Conservation (phyloP, 1,140 invertebrate species). For the Mycetomoellerius zeteki region DNA sequence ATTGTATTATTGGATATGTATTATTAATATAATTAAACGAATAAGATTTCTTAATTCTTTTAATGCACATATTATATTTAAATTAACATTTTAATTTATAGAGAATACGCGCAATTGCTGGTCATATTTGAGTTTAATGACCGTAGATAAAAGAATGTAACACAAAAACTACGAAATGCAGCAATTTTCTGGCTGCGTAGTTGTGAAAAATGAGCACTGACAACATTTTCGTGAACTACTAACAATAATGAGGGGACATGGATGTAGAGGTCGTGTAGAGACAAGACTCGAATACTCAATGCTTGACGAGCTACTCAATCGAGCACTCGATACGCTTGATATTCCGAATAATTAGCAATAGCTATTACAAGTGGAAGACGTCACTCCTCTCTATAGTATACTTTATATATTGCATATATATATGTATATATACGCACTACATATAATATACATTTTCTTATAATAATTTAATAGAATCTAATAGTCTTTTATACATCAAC, state of each 20-base stretch:
- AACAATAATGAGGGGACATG: slow-evolving; percentile 34
- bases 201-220: slow-evolving; percentile 44
- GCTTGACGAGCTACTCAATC: slow-evolving; percentile 48
- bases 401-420: too few species aligned
- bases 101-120: background rate
- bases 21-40: background rate
- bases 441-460: slow-evolving; percentile 16
- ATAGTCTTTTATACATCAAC: slow-evolving; percentile 38
- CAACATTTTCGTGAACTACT: slow-evolving; percentile 40
- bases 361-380: slow-evolving; percentile 32
- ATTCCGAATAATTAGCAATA: slow-evolving; percentile 64
- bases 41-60: background rate
- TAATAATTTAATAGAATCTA: slow-evolving; percentile 52
- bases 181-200: slow-evolving; percentile 19
- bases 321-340: slow-evolving; percentile 56
- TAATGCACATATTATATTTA: background rate
- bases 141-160: slow-evolving; percentile 10
- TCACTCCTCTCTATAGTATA: background rate
- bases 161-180: slow-evolving; percentile 25
- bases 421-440: background rate
- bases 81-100: background rate
- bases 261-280: slow-evolving; percentile 40
- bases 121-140: slow-evolving; percentile 7
- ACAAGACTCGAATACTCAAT: slow-evolving; percentile 63
- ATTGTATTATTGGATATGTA: background rate